Evolutionary conservation across 2,888 invertebrate genomes (phyloP), one percentile per base, ranked within the genome.

Genomic region (Phalangium opilio): DNA sequence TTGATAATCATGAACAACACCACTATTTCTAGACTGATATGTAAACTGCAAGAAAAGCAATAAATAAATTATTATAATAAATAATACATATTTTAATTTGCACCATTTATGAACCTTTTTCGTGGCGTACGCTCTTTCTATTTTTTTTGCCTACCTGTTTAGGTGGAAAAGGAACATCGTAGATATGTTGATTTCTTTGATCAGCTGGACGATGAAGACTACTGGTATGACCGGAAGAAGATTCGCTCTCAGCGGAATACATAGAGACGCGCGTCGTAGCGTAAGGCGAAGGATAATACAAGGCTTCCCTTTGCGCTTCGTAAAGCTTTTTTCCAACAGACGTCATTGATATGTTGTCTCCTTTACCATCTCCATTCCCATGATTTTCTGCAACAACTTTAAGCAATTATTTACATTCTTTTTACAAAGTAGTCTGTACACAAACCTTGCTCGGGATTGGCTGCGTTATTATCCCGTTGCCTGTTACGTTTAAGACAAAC

Each of bases 241-340:
- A 52, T 34, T 52, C 52, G 18, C 52, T 52, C 41, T 52, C 52
- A 2, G 50, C 52, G 11, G 52, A 52, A 33, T 52, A 52, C 52
- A 52, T 52, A 2, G 52, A 52, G 38, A 52, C 50, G 11, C 52
- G 43, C 7, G 52, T 52, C 3, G 52, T 52, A 3, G 52, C 52
- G 21, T 52, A 52, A n/a, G 52, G 52, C 3, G 52, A 52, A 36
- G 52, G 52, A 38, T 52, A 52, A 27, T 52, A 52, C 3, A 52
- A 35, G 12, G 52, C 45, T 38, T 52, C 52, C 34, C 52, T 40
- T 19, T 49, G 52, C 1, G 52, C 48, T 38, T 52, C 52, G 41
- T 52, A 52, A 11, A 52, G 43, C 41, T 52, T 52, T 34, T 52
- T 52, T 8, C 52, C 52, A 2, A 52, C 52, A 5, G 52, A 52